A percentile compares a stretch with the other conserved stretches of the same genome.
phyloP scores from a whole-genome alignment of 1,140 invertebrate species.

The Listronotus bonariensis region DNA sequence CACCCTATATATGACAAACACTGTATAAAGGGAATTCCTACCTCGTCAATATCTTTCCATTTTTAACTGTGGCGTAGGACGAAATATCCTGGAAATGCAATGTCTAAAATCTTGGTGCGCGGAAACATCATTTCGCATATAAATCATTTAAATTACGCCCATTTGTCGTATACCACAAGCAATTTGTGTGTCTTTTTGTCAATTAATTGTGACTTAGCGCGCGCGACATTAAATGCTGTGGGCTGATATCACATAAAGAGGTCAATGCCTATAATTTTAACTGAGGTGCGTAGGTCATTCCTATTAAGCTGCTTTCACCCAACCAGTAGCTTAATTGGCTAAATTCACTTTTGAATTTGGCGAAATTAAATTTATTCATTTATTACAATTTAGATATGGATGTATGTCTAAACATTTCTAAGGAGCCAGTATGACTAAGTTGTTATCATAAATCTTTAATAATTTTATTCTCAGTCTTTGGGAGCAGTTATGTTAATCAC shows the following conservation, averaged over 20 bases:
- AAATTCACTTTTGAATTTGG: constrained; percentile 15
- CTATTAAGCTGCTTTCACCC: constrained; percentile 21
- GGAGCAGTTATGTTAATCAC: too few species aligned
- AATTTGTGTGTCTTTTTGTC: constrained; percentile 17
- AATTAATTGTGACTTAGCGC: constrained; percentile 9
- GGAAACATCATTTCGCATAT: constrained; percentile 15
- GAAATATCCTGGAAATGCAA: constrained; percentile 7
- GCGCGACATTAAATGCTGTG: neutral
- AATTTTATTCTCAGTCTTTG: too few species aligned
- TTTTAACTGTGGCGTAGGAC: neutral
- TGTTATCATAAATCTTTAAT: too few species aligned
- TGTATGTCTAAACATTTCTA: too few species aligned
- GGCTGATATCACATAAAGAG: constrained; percentile 18
- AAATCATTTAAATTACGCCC: constrained; percentile 15
- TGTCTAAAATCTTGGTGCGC: constrained; percentile 4
- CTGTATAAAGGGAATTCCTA: too few species aligned
- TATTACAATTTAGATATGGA: constrained; percentile 9
- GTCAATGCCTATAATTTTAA: constrained; percentile 22
- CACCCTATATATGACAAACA: too few species aligned
- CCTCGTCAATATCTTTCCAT: too few species aligned
- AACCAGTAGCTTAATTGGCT: constrained; percentile 12
- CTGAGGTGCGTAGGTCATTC: constrained; percentile 23
- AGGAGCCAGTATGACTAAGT: too few species aligned
- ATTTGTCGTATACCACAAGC: constrained; percentile 7
- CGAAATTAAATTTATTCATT: constrained; percentile 20